phyloP scores from a whole-genome alignment of 53 echinoderm and acorn worm genomes.

The Hippasteria phrygiana region DNA sequence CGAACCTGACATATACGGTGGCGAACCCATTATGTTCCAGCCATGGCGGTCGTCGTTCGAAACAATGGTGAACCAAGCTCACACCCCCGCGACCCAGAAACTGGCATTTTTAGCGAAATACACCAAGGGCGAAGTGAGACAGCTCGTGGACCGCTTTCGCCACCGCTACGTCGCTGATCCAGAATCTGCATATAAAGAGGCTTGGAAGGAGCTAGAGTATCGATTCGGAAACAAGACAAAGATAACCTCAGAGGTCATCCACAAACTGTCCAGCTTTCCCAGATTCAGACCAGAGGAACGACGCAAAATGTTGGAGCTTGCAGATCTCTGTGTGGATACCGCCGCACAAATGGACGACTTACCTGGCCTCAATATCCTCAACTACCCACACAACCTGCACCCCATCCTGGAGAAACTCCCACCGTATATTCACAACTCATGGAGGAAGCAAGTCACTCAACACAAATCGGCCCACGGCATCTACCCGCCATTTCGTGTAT shows the following conservation, averaged over 20 bases:
- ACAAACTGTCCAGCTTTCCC: conserved; percentile 19
- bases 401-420: conserved; percentile 68
- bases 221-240: conserved; percentile 61
- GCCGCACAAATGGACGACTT: conserved; percentile 62
- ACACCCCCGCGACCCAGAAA: conserved; percentile 22
- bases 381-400: conserved; percentile 55
- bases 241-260: conserved; percentile 33
- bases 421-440: conserved; percentile 38
- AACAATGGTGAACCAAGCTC: conserved; percentile 38
- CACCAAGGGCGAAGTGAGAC: conserved; percentile 33
- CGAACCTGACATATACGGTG: conserved; percentile 61
- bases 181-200: conserved; percentile 46
- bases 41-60: conserved; percentile 63
- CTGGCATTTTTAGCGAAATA: conserved; percentile 54
- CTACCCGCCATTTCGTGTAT: conserved; percentile 35
- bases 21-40: conserved; percentile 61
- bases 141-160: conserved; percentile 59
- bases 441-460: conserved; percentile 50
- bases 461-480: conserved; percentile 11
- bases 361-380: conserved; percentile 54
- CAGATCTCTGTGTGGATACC: conserved; percentile 56
- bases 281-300: conserved; percentile 17
- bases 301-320: conserved; percentile 30
- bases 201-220: conserved; percentile 49
- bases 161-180: conserved; percentile 38